Conservation (phyloP, 2,888 invertebrate species). For the Acrobasis consociella region DNA sequence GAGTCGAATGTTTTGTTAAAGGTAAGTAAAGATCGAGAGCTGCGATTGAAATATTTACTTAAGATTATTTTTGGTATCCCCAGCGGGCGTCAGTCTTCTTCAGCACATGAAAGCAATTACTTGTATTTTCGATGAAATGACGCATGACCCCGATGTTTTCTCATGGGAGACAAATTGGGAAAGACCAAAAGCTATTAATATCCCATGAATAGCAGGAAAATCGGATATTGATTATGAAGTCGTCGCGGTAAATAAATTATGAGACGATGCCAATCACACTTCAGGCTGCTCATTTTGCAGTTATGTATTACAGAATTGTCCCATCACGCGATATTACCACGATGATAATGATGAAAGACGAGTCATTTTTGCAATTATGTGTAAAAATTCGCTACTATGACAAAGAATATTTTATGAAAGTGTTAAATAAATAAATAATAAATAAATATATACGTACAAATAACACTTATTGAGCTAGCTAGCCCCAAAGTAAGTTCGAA, state of each 20-base stretch:
- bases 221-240: slow-evolving; percentile 10
- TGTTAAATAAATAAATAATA: no score
- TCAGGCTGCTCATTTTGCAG: neutral
- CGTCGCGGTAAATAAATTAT: slow-evolving; percentile 4
- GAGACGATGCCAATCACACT: neutral
- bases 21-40: slow-evolving; percentile 65
- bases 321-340: no score
- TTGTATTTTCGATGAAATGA: slow-evolving; percentile 65
- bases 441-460: no score
- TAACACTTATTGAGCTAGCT: no score
- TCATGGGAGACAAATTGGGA: slow-evolving; percentile 48
- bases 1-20: slow-evolving; percentile 67
- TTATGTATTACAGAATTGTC: neutral
- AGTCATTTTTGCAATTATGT: no score
- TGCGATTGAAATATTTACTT: slow-evolving; percentile 68
- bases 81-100: slow-evolving; percentile 65
- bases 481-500: no score
- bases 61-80: slow-evolving; percentile 68
- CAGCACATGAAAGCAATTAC: slow-evolving; percentile 73
- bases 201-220: slow-evolving; percentile 16
- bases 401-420: no score
- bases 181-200: slow-evolving; percentile 25
- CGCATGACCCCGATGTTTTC: slow-evolving; percentile 69
- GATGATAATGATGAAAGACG: no score
- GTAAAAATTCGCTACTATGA: no score